phyloP scores from a whole-genome alignment of 2,113 vertebrate genomes.

The Balaeniceps rex region DNA sequence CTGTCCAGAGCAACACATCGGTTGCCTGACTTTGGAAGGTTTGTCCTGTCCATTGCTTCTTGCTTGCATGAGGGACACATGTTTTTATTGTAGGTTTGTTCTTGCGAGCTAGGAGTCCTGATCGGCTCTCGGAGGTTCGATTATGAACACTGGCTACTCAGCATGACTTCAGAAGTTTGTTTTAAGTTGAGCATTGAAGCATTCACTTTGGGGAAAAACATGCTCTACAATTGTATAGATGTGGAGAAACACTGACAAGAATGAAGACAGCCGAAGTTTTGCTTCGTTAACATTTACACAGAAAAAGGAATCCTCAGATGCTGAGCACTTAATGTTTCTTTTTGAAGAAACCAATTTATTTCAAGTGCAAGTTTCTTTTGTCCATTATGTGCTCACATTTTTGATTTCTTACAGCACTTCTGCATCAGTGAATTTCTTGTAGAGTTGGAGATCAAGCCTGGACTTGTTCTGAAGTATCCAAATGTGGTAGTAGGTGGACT shows the following conservation, averaged over 20 bases:
- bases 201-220: background rate
- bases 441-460: conserved; percentile 19
- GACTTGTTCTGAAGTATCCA: conserved; percentile 57
- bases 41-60: background rate
- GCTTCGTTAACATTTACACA: conserved; percentile 43
- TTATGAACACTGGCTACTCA: background rate
- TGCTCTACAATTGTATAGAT: background rate
- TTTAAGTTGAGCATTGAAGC: background rate
- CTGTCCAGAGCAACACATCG: background rate
- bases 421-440: conserved; percentile 6
- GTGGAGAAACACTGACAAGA: background rate
- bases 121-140: background rate
- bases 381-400: background rate
- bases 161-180: background rate
- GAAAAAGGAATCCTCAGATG: conserved; percentile 28
- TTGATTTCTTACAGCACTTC: background rate
- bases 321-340: conserved; percentile 39
- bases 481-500: conserved; percentile 62
- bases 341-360: conserved; percentile 55
- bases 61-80: fast-evolving
- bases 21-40: background rate
- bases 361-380: conserved; percentile 38
- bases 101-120: background rate
- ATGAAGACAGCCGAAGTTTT: background rate
- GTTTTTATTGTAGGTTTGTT: background rate